These are phyloP conservation scores for Oligia latruncula DNA, from an alignment of 2,888 invertebrate genomes.

Conservation along the genomic window DNA sequence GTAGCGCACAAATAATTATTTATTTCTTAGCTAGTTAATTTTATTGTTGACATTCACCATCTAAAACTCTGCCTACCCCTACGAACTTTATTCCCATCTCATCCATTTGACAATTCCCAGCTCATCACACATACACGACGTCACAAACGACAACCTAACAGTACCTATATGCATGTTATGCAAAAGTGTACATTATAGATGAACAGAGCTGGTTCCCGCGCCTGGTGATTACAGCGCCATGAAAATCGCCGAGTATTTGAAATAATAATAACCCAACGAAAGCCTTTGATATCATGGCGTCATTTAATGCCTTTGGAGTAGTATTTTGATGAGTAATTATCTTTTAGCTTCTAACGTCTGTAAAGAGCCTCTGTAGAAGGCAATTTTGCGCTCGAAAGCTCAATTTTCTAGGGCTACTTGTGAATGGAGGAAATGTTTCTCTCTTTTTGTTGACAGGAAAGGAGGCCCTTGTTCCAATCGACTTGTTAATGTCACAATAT, in stretches of 20 bases:
- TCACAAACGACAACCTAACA: conserved; percentile 41
- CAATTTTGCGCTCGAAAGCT: conserved; percentile 39
- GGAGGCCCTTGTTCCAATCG: neutral
- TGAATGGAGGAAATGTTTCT: conserved; percentile 18
- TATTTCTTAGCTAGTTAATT: neutral
- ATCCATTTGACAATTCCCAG: conserved; percentile 34
- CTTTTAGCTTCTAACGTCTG: conserved; percentile 53
- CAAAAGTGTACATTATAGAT: conserved; percentile 60
- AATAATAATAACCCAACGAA: conserved; percentile 57
- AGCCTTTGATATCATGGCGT: conserved; percentile 58
- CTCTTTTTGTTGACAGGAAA: neutral
- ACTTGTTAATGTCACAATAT: conserved; percentile 15
- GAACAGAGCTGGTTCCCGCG: conserved; percentile 40
- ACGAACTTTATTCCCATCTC: neutral
- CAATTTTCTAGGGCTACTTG: conserved; percentile 17
- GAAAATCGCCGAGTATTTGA: conserved; percentile 60
- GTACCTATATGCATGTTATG: conserved; percentile 55
- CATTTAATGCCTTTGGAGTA: conserved; percentile 51
- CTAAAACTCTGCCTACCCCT: neutral
- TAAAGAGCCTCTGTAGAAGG: conserved; percentile 25
- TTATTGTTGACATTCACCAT: neutral
- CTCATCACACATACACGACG: conserved; percentile 28
- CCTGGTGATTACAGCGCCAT: conserved; percentile 58
- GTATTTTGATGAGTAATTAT: conserved; percentile 61
- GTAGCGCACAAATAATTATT: neutral